These are phyloP conservation scores for Typhlichthys subterraneus DNA, from an alignment of 2,797 vertebrate genomes.

Conservation along the genomic window DNA sequence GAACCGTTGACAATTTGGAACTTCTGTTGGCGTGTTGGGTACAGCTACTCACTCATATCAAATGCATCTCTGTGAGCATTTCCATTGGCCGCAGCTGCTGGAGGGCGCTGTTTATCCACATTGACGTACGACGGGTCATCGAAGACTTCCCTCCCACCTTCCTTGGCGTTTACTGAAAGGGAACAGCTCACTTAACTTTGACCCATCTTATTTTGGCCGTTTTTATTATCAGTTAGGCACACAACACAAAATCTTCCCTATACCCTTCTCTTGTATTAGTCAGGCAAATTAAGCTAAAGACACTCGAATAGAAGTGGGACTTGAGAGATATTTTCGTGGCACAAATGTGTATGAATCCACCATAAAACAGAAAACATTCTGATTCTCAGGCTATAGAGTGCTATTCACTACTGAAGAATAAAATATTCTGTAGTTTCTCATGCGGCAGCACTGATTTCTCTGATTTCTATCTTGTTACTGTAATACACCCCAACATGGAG, in stretches of 20 bases:
- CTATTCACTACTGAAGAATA: no score
- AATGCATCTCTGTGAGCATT: slow-evolving; percentile 90
- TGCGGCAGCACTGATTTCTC: no score
- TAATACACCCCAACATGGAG: no score
- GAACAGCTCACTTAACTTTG: slow-evolving; percentile 8
- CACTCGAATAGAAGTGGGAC: neutral
- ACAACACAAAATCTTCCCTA: neutral
- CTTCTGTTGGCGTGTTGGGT: no score
- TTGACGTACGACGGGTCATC: slow-evolving; percentile 97
- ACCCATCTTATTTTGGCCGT: slow-evolving; percentile 3
- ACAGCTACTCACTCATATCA: slow-evolving; percentile 91
- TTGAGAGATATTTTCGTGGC: no score
- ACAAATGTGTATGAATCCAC: neutral
- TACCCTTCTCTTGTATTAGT: no score
- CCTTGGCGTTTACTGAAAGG: slow-evolving; percentile 75
- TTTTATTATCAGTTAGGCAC: slow-evolving; percentile 1
- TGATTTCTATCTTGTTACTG: no score
- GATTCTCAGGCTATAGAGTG: no score
- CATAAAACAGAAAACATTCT: no score
- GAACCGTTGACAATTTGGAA: no score
- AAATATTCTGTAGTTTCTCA: no score
- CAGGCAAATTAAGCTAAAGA: no score
- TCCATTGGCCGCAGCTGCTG: slow-evolving; percentile 78
- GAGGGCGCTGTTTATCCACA: slow-evolving; percentile 87
- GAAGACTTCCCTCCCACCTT: slow-evolving; percentile 82